These are phyloP conservation scores for Drosophila takahashii DNA, from an alignment of 1,140 invertebrate genomes.

Conservation along the genomic window DNA sequence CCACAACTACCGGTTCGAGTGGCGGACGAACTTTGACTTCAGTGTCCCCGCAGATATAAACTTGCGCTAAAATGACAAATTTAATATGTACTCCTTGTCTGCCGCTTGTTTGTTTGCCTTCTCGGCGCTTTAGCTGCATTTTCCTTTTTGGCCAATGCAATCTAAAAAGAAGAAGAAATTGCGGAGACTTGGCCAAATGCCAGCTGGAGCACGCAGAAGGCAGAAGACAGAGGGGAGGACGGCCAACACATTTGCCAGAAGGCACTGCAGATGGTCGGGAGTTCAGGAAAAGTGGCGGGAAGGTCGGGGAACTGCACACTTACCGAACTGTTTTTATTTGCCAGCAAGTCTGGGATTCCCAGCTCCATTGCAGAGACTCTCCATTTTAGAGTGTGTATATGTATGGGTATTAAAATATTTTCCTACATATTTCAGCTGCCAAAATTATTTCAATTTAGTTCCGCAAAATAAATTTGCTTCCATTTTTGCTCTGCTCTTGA, in stretches of 20 bases:
- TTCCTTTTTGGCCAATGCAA: constrained; percentile 45
- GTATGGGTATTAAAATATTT: constrained; percentile 76
- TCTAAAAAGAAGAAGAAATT: constrained; percentile 20
- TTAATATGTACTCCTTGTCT: constrained; percentile 70
- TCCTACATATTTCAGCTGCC: constrained; percentile 75
- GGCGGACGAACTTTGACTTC: constrained; percentile 35
- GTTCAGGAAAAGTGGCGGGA: neutral
- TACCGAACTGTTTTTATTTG: constrained; percentile 63
- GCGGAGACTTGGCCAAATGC: constrained; percentile 61
- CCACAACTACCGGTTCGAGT: constrained; percentile 7
- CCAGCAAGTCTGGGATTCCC: constrained; percentile 44
- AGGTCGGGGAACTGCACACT: constrained; percentile 40
- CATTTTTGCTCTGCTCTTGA: constrained; percentile 17
- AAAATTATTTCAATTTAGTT: constrained; percentile 84
- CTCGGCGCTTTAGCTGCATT: constrained; percentile 57
- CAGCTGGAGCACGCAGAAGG: constrained; percentile 40
- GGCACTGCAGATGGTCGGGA: constrained; percentile 48
- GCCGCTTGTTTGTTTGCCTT: constrained; percentile 65
- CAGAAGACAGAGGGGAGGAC: constrained; percentile 23
- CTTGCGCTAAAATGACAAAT: constrained; percentile 73
- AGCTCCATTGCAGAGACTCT: constrained; percentile 18
- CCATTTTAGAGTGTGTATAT: constrained; percentile 20
- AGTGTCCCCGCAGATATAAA: constrained; percentile 17
- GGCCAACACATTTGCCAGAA: constrained; percentile 51
- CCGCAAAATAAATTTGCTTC: constrained; percentile 79